Percentiles rank a stretch among this genome's conserved stretches.
Evolutionary conservation across 2,888 invertebrate genomes (phyloP).

Genomic region (Drosophila niveifrons): DNA sequence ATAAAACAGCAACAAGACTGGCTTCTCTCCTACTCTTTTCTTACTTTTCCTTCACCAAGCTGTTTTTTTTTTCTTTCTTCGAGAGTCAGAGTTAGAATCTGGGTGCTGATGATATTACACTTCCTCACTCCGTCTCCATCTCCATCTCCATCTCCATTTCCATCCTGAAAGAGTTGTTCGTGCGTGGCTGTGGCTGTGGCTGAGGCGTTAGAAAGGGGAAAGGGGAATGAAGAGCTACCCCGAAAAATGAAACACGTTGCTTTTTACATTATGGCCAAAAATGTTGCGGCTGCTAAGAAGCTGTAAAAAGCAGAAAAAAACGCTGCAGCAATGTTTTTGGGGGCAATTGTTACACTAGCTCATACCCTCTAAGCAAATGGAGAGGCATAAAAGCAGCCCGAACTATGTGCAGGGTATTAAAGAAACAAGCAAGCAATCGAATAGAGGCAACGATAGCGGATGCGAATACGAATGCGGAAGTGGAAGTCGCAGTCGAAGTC

Average conservation of each 20-base stretch:
- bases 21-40: neutral
- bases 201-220: neutral
- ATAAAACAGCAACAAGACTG: slow-evolving; percentile 51
- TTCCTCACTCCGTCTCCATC: neutral
- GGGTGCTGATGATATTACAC: slow-evolving; percentile 22
- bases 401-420: slow-evolving; percentile 1
- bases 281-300: slow-evolving; percentile 54
- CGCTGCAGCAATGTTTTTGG: neutral
- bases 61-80: neutral
- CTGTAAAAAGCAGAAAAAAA: slow-evolving; percentile 22
- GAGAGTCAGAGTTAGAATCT: slow-evolving; percentile 5
- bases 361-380: neutral
- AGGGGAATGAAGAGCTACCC: neutral
- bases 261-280: slow-evolving; percentile 48
- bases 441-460: slow-evolving; percentile 41
- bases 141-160: neutral
- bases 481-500: slow-evolving; percentile 21
- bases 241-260: slow-evolving; percentile 60
- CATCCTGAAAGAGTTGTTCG: slow-evolving; percentile 45
- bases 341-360: neutral
- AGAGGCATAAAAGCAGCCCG: no score
- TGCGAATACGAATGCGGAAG: slow-evolving; percentile 43
- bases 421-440: slow-evolving; percentile 23
- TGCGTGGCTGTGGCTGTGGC: slow-evolving; percentile 40
- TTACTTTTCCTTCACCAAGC: neutral